Base-by-base conservation (phyloP, 2,113 vertebrate genomes). In the Atlantisia rogersi region DNA sequence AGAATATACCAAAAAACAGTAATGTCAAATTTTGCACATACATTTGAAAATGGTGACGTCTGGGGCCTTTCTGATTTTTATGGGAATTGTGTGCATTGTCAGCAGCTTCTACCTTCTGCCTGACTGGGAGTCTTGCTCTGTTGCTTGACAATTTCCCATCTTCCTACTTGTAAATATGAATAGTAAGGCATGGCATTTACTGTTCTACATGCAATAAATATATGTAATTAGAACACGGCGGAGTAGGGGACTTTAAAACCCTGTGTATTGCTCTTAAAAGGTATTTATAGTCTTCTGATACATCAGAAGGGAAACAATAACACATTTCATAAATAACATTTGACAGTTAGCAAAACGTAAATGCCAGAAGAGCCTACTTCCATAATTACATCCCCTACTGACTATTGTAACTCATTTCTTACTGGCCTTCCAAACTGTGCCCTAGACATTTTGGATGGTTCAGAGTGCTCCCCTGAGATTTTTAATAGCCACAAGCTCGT, bases 381-480 rank as follows among this genome's bases (percentile, higher is more conserved):
- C 40, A n/a, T 95, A 96, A 91, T 94, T 94, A 85, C 46, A 69
- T 82, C 71, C 84, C 60, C 39, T 94, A 88, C 46, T 86, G 67
- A 67, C 78, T 90, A 19, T 46, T 90, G 82, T 90, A 96, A 95
- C 91, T 96, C 63, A 96, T 92, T 94, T 74, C 82, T 88, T 82
- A 88, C 15, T 96, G 71, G 90, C 60, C 92, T 91, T 90, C 79
- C 78, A 37, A 63, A 59, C 59, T 46, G 14, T 29, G 59, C 87
- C 63, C 55, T 82, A 74, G 85, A 70, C 81, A 65, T 44, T 88
- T 83, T 42, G 88, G 70, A 53, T 52, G 22, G 67, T 62, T 90
- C 46, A 12, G 42, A 65, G 14, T 37, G n/a, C 67, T 90, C 87
- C 90, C 58, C 19, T 11, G 87, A 79, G 82, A 69, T 59, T 96